Evolutionary conservation across 2,888 invertebrate genomes (phyloP).

Genomic region (Terebella lapidaria): DNA sequence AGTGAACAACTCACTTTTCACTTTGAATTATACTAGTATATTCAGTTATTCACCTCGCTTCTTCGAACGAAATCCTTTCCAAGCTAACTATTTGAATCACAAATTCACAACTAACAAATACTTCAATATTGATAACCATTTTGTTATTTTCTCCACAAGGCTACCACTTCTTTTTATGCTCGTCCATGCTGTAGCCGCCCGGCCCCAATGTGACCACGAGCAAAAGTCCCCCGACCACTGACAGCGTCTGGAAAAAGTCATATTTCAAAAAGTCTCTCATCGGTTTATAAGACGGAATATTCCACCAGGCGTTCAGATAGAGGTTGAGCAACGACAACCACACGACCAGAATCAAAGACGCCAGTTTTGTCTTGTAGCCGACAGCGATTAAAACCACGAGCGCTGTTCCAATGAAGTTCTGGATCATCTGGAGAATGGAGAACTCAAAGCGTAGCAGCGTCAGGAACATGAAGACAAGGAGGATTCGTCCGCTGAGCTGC

Average conservation of each 20-base stretch:
- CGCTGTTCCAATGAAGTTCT: constrained; percentile 87
- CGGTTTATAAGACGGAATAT: constrained; percentile 87
- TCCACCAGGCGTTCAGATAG: constrained; percentile 99
- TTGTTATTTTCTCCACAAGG: not conserved
- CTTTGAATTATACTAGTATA: no score
- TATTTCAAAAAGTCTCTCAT: constrained; percentile 99
- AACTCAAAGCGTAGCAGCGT: constrained; percentile 91
- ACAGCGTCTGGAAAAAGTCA: constrained; percentile 97
- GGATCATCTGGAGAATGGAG: constrained; percentile 76
- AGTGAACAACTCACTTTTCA: no score
- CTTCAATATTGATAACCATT: no score
- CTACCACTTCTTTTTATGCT: constrained; percentile 98
- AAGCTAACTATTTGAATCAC: no score
- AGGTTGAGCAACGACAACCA: constrained; percentile 86
- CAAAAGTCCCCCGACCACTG: constrained; percentile 94
- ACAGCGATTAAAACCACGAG: constrained; percentile 93
- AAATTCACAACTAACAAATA: no score
- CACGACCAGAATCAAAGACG: constrained; percentile 86
- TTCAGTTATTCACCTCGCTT: no score
- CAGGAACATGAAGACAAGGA: constrained; percentile 98
- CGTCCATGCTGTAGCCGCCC: constrained; percentile 91
- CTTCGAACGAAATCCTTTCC: no score
- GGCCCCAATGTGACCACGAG: constrained; percentile 98
- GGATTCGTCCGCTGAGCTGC: constrained; percentile 88
- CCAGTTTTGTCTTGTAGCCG: constrained; percentile 97